Conservation (phyloP, 2,113 vertebrate species). For the Sturnus vulgaris region DNA sequence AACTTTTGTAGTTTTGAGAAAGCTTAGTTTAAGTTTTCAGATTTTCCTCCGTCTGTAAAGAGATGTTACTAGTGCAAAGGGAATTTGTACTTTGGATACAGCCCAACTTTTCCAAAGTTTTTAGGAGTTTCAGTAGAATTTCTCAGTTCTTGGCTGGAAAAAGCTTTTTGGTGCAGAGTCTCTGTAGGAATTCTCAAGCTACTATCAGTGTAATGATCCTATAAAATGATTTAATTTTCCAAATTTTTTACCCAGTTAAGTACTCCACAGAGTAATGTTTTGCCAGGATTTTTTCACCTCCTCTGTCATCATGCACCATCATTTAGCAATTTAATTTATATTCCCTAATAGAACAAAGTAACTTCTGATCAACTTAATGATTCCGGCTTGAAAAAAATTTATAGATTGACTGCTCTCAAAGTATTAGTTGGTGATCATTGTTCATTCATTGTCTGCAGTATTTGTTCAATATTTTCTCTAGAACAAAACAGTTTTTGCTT, state of each 20-base stretch:
- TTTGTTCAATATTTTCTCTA: neutral
- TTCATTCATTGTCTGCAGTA: neutral
- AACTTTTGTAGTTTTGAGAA: neutral
- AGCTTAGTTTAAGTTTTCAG: neutral
- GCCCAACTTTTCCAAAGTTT: neutral
- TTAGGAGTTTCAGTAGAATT: neutral
- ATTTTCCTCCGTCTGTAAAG: neutral
- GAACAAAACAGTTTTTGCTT: neutral
- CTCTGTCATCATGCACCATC: neutral
- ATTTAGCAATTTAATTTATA: neutral
- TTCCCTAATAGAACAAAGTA: neutral
- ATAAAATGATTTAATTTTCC: neutral
- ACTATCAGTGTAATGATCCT: neutral
- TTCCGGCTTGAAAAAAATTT: neutral
- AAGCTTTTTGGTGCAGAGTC: neutral
- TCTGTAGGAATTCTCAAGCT: neutral
- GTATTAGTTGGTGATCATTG: neutral
- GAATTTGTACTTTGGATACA: neutral
- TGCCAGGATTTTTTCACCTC: neutral
- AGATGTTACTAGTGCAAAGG: neutral
- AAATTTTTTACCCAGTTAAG: neutral
- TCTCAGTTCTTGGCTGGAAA: neutral
- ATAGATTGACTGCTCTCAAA: neutral
- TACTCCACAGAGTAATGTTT: neutral
- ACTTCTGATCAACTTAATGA: neutral